phyloP scores from a whole-genome alignment of 2,797 vertebrate species.

The Dipus sagitta region DNA sequence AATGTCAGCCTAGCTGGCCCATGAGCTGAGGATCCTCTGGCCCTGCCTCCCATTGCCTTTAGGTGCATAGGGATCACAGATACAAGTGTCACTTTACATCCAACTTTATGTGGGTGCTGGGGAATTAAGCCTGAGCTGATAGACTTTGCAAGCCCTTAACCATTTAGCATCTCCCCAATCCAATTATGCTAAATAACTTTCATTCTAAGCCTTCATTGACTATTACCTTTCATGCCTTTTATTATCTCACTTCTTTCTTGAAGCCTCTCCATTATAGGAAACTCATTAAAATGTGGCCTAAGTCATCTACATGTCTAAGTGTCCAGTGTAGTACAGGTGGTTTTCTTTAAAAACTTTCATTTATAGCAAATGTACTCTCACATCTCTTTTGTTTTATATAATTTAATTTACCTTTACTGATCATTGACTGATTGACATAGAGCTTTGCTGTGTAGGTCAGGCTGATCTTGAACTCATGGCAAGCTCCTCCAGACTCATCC shows the following conservation, averaged over 20 bases:
- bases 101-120: no score
- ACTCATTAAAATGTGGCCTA: background rate
- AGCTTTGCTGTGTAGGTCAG: background rate
- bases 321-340: background rate
- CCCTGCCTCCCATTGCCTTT: no score
- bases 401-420: background rate
- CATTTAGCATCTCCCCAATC: no score
- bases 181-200: background rate
- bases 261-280: background rate
- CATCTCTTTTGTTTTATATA: background rate
- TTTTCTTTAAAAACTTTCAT: slow-evolving; percentile 56
- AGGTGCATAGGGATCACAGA: no score
- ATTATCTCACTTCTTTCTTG: background rate
- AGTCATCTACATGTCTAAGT: background rate
- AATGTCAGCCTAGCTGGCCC: no score
- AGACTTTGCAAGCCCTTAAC: no score
- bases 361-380: background rate
- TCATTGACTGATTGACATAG: background rate
- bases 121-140: no score
- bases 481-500: background rate
- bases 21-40: no score
- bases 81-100: no score
- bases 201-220: slow-evolving; percentile 24
- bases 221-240: background rate
- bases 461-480: background rate